Base-by-base conservation (phyloP, 2,888 invertebrate species). In the Drosophila melanosoma region DNA sequence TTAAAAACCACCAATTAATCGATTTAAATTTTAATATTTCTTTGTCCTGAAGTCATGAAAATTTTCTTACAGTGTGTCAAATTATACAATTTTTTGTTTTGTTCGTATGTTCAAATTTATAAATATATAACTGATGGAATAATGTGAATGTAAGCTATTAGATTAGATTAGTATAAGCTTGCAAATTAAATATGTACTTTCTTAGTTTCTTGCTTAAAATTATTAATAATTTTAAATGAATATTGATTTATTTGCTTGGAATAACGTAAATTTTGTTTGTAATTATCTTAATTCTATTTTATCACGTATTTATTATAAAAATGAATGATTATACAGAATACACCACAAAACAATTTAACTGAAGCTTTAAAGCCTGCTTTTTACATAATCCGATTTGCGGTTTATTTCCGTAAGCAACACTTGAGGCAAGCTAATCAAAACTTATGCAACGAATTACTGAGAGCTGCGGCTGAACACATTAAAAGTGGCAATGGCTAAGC, bases 401-500 rank as follows among this genome's bases (percentile, higher is more conserved):
- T 59, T 49, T 17, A 69, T 54, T 69, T 54, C 6, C 17, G 20
- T 42, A 60, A 32, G 53, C 12, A 17, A 59, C 17, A 29, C 36
- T 36, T 20, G 48, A 32, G 5, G 36, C 20, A 33, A 33, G 66
- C 12, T 54, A 74, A 74, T 68, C 58, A 69, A 74, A 74, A 40
- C 40, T 74, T 61, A 17, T 20, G 29, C 53, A 29, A 58, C 33
- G 40, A 62, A 53, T 52, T 61, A 58, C 40, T 48, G 58, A 58
- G 57, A 65, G 60, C 66, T 48, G 42, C 36, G 53, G 63, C 59
- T 48, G 53, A 77, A 67, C 68, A 66, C 76, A 78, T 83, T 76
- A 73, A 83, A 69, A 78, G 67, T 51, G 60, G 49, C 60, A 74
- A 70, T 66, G 23, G 23, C 64, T 66, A 61, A 77, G 70, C 87